A percentile compares a stretch with the other conserved stretches of the same genome.
Conservation (phyloP, 2,797 vertebrate genomes). For the Phrynocephalus vlangalii region DNA sequence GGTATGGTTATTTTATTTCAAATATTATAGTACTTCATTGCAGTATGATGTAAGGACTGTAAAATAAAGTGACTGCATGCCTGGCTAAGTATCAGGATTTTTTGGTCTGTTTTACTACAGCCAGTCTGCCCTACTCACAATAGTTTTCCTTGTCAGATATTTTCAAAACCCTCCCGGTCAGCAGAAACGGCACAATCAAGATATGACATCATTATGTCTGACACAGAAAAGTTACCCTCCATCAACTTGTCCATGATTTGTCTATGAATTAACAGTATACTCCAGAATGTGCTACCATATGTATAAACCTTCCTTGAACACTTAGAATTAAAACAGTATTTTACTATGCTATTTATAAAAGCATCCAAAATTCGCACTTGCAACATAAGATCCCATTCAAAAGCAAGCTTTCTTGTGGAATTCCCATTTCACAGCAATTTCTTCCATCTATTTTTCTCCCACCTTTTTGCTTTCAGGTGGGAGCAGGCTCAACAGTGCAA, state of each 20-base stretch:
- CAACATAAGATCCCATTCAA: not conserved
- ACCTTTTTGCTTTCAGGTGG: not conserved
- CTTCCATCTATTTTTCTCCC: not conserved
- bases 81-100: not conserved
- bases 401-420: not conserved
- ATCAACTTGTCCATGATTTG: not conserved
- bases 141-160: not conserved
- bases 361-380: not conserved
- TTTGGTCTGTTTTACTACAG: not conserved
- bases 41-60: not conserved
- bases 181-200: not conserved
- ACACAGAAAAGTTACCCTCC: not conserved
- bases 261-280: not conserved
- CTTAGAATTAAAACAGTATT: not conserved
- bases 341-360: not conserved
- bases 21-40: not conserved
- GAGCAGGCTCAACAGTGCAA: not conserved
- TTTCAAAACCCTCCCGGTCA: not conserved
- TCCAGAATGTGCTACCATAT: not conserved
- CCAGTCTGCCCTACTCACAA: not conserved
- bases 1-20: not conserved
- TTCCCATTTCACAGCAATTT: not conserved
- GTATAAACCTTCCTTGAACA: not conserved
- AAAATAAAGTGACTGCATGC: not conserved
- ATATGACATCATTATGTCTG: not conserved